Conservation (phyloP, 2,888 invertebrate genomes). For the Portevinia maculata region DNA sequence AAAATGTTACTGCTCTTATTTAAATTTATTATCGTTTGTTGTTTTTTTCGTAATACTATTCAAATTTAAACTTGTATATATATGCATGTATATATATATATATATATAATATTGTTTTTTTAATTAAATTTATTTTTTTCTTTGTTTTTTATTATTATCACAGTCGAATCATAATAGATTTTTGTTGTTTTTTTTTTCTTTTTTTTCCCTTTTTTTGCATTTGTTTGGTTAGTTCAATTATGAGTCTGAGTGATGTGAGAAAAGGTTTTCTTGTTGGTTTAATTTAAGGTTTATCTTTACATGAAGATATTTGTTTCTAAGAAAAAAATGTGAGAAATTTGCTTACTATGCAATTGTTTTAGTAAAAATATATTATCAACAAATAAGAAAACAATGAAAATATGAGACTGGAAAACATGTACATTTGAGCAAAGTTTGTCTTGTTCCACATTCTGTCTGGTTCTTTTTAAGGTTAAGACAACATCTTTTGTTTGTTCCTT, state of each 20-base stretch:
- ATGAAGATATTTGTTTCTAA: slow-evolving; percentile 49
- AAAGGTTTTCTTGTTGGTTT: slow-evolving; percentile 38
- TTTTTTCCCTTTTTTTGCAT: slow-evolving; percentile 46
- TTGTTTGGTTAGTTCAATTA: slow-evolving; percentile 68
- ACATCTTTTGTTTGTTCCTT: slow-evolving; percentile 16
- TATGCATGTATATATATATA: slow-evolving; percentile 72
- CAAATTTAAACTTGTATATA: slow-evolving; percentile 73
- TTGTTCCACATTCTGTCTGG: slow-evolving; percentile 52
- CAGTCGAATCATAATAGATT: slow-evolving; percentile 83
- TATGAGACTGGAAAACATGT: slow-evolving; percentile 62
- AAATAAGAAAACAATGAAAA: slow-evolving; percentile 32
- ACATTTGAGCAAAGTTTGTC: slow-evolving; percentile 63
- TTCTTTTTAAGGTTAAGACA: slow-evolving; percentile 34
- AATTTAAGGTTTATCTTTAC: slow-evolving; percentile 33
- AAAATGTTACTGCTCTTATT: slow-evolving; percentile 73
- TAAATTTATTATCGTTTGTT: slow-evolving; percentile 68
- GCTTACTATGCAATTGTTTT: slow-evolving; percentile 48
- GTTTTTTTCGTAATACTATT: slow-evolving; percentile 72
- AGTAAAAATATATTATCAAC: slow-evolving; percentile 28
- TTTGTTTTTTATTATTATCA: slow-evolving; percentile 80
- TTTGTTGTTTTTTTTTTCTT: slow-evolving; percentile 77
- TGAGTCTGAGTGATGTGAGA: slow-evolving; percentile 74
- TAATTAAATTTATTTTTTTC: slow-evolving; percentile 68
- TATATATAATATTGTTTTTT: slow-evolving; percentile 62
- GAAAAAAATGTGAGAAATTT: slow-evolving; percentile 50